A percentile compares a stretch with the other conserved stretches of the same genome.
phyloP scores from a whole-genome alignment of 2,888 invertebrate species.

The Diploptera punctata region DNA sequence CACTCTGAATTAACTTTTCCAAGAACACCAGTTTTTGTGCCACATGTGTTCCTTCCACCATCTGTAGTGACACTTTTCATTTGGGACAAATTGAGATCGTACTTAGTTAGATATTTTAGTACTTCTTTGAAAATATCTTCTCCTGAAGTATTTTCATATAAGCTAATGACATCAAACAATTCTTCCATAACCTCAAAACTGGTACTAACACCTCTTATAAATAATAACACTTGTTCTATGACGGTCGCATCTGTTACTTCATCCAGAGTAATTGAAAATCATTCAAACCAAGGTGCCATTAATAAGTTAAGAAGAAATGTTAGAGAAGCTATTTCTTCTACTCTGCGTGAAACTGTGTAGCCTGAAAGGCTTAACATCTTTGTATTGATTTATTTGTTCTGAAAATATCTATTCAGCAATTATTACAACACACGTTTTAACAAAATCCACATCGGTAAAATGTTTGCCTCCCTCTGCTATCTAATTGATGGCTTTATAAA shows the following conservation, averaged over 20 bases:
- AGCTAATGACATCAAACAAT: constrained; percentile 4
- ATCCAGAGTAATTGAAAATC: constrained; percentile 21
- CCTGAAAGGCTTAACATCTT: background rate
- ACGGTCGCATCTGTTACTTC: constrained; percentile 2
- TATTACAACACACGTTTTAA: too few species aligned
- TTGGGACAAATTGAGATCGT: constrained; percentile 44
- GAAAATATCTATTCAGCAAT: background rate
- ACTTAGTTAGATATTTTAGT: constrained; percentile 42
- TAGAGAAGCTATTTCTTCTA: background rate
- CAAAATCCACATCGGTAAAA: too few species aligned
- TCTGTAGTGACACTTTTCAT: constrained; percentile 46
- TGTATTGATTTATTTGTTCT: background rate
- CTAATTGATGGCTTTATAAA: too few species aligned
- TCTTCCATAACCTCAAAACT: background rate
- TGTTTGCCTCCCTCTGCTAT: too few species aligned
- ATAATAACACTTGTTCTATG: constrained; percentile 10
- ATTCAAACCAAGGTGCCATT: background rate
- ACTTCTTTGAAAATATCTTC: constrained; percentile 43
- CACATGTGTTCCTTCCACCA: constrained; percentile 48
- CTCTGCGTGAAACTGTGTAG: background rate
- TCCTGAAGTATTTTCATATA: constrained; percentile 1
- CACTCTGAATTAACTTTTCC: too few species aligned
- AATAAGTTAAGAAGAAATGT: background rate
- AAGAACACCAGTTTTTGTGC: too few species aligned
- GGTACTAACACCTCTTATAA: constrained; percentile 25